Evolutionary conservation across 92 coral and sea anemone species (phyloP), one percentile per base, ranked within the genome.

Genomic region (Desmophyllum pertusum): DNA sequence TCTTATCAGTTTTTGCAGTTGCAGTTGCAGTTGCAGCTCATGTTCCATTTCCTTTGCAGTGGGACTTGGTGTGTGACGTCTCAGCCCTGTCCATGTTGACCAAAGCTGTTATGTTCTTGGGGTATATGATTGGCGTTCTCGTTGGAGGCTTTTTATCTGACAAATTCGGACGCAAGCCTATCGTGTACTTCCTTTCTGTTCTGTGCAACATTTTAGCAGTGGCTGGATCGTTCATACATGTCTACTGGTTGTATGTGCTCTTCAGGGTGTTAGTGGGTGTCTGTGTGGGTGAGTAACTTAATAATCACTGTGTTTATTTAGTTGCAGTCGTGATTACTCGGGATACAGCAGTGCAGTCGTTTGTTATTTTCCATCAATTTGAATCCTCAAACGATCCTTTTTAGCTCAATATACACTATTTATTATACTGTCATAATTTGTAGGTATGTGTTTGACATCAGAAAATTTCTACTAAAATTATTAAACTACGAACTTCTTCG

Each of bases 21-120:
- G n/a, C n/a, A n/a, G n/a, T n/a, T n/a, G n/a, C n/a, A n/a, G n/a
- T n/a, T n/a, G n/a, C n/a, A n/a, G n/a, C n/a, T n/a, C n/a, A n/a
- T n/a, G n/a, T n/a, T 65, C 39, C 23, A 65, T 63, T 78, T 21
- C 37, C 39, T 35, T 61, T 65, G 27, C 81, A 91, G 95, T 92
- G 88, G 88, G 93, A 92, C 79, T 63, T 92, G 78, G 95, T 92
- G 38, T 92, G 95, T 43, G 88, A 76, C 33, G 76, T 83, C 7
- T 91, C 91, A 6, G 80, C 90, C 33, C 79, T 89, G 10, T 79
- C 89, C 21, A 81, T 80, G 46, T 53, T 92, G 29, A 87, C 91
- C 68, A 89, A 83, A 74, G 68, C 91, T 69, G 80, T 92, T 42
- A 85, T 89, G 69, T 92, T 89, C 71, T 70, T 88, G 57, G 95